Conservation (phyloP, 2,113 vertebrate species). For the Pycnonotus jocosus region DNA sequence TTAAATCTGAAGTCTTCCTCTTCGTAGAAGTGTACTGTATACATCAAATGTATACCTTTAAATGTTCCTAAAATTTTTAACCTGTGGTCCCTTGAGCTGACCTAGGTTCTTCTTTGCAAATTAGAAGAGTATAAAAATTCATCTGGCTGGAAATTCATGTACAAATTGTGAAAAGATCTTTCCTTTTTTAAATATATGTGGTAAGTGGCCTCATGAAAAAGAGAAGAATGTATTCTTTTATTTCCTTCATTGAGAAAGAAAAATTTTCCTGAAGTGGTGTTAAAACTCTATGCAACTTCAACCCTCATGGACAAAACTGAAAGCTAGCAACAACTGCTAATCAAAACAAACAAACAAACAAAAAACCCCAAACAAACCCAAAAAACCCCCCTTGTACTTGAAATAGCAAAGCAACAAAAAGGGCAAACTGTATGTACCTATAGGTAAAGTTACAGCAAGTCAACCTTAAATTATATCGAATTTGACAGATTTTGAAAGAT, state of each 20-base stretch:
- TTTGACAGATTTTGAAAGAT: background rate
- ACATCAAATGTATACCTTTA: background rate
- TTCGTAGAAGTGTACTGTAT: background rate
- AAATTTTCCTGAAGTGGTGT: background rate
- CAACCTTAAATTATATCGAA: background rate
- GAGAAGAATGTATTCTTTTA: background rate
- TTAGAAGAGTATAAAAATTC: background rate
- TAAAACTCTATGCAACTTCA: background rate
- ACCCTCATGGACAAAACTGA: background rate
- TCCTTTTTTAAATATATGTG: background rate
- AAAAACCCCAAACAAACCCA: too few relatives aligned
- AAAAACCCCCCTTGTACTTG: background rate
- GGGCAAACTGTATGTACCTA: background rate
- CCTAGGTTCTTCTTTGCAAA: background rate
- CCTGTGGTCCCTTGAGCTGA: background rate
- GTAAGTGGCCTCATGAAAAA: background rate
- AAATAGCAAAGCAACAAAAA: background rate
- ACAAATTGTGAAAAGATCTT: background rate
- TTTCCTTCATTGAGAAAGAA: background rate
- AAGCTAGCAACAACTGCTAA: background rate
- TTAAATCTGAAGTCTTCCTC: background rate
- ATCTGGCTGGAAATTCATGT: background rate
- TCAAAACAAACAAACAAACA: too few relatives aligned
- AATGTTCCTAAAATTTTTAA: background rate
- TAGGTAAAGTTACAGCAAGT: background rate